phyloP scores from a whole-genome alignment of 2,888 invertebrate genomes.

The Apodemia hepburni region DNA sequence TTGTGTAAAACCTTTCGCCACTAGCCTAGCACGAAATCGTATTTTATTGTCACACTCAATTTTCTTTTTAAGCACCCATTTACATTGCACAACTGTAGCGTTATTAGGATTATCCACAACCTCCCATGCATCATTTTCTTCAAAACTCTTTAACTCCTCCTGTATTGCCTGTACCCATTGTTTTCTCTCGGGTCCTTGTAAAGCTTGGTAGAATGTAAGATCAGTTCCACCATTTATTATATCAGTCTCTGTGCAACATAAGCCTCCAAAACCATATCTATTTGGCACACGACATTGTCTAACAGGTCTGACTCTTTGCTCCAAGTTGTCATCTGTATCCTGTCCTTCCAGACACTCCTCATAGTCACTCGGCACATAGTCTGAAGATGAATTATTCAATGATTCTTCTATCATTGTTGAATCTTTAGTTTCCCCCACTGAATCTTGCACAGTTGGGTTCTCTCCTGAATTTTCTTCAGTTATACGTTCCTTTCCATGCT shows the following conservation, averaged over 20 bases:
- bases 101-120: constrained; percentile 18
- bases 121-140: constrained; percentile 25
- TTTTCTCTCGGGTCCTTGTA: constrained; percentile 24
- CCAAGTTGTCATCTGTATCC: no score
- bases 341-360: no score
- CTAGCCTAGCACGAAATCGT: constrained; percentile 21
- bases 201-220: constrained; percentile 13
- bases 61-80: constrained; percentile 22
- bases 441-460: constrained; percentile 15
- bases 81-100: constrained; percentile 24
- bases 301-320: no score
- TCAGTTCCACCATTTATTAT: neutral
- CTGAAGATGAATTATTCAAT: constrained; percentile 18
- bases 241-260: no score
- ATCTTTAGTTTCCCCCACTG: constrained; percentile 21
- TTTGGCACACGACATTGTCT: no score
- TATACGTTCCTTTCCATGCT: neutral
- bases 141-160: constrained; percentile 26
- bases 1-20: constrained; percentile 27
- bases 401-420: constrained; percentile 20
- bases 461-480: constrained; percentile 17
- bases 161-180: constrained; percentile 8
- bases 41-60: constrained; percentile 16
- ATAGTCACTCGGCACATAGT: constrained; percentile 16
- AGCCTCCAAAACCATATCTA: no score